These are phyloP conservation scores for Drosophila quasianomalipes DNA, from an alignment of 2,888 invertebrate species.

Conservation along the genomic window DNA sequence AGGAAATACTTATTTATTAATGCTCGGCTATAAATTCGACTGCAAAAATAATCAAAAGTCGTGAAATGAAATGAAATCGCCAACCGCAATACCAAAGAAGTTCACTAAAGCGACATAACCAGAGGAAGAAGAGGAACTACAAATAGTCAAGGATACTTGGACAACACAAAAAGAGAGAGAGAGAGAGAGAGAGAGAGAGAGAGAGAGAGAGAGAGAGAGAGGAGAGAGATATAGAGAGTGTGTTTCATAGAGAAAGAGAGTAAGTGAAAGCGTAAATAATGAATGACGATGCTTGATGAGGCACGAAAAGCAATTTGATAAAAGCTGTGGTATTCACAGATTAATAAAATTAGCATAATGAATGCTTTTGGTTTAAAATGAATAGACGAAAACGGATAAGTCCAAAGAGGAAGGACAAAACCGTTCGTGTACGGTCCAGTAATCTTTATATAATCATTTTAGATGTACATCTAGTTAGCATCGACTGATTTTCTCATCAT, in stretches of 20 bases:
- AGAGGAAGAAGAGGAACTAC: conserved; percentile 1
- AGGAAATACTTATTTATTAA: conserved; percentile 48
- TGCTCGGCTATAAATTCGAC: conserved; percentile 42
- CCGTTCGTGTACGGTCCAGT: neutral
- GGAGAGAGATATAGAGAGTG: neutral
- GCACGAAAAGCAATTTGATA: conserved; percentile 66
- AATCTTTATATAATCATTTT: neutral
- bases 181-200: neutral
- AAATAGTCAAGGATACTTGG: neutral
- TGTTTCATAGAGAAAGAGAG: neutral
- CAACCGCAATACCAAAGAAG: conserved; percentile 19
- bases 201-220: neutral
- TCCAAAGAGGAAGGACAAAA: conserved; percentile 2
- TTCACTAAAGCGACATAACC: neutral
- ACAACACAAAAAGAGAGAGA: neutral
- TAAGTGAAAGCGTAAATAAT: conserved; percentile 15
- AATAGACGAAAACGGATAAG: conserved; percentile 38
- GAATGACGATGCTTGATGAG: conserved; percentile 48
- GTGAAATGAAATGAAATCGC: conserved; percentile 43
- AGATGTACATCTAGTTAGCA: neutral
- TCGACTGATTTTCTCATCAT: neutral
- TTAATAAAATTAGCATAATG: conserved; percentile 63
- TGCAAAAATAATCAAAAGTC: conserved; percentile 59
- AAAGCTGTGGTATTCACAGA: conserved; percentile 44
- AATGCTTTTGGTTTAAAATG: conserved; percentile 53